A percentile compares a stretch with the other conserved stretches of the same genome.
Conservation (phyloP, 1,140 invertebrate species). For the Lasioglossum albipes region DNA sequence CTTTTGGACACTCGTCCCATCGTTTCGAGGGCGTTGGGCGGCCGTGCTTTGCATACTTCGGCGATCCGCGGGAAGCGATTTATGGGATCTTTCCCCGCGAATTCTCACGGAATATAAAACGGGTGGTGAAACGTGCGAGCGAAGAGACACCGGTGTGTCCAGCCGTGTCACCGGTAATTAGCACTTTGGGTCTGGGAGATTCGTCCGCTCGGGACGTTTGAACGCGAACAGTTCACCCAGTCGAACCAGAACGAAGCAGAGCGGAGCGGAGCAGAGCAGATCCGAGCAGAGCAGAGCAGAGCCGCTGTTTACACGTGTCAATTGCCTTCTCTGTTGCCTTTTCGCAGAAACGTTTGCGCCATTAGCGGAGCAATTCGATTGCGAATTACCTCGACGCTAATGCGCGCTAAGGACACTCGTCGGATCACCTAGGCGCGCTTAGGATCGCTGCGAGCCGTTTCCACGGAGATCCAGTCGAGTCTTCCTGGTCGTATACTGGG, state of each 20-base stretch:
- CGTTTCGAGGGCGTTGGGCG: not conserved
- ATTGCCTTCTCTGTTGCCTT: conserved; percentile 34
- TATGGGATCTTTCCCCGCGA: not conserved
- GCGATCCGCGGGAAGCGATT: not conserved
- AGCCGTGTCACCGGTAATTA: conserved; percentile 14
- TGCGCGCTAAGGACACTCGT: conserved; percentile 32
- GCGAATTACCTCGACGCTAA: conserved; percentile 29
- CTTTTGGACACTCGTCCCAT: conserved; percentile 16
- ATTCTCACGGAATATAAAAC: not conserved
- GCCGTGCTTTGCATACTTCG: conserved; percentile 13
- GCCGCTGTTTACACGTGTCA: conserved; percentile 42
- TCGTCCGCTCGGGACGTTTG: conserved; percentile 11
- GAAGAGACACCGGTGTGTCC: too few relatives aligned
- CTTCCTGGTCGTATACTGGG: not conserved
- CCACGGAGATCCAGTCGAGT: not conserved
- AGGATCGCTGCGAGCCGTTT: not conserved
- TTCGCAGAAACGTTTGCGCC: conserved; percentile 7
- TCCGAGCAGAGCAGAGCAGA: too few relatives aligned
- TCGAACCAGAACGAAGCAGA: too few relatives aligned
- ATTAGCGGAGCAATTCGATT: conserved; percentile 42
- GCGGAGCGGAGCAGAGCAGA: too few relatives aligned
- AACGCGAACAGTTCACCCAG: not conserved
- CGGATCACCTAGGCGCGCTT: not conserved
- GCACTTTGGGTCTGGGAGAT: not conserved
- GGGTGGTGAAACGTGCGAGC: not conserved